Base-by-base conservation (phyloP, 1,140 invertebrate genomes). In the Colletes gigas region DNA sequence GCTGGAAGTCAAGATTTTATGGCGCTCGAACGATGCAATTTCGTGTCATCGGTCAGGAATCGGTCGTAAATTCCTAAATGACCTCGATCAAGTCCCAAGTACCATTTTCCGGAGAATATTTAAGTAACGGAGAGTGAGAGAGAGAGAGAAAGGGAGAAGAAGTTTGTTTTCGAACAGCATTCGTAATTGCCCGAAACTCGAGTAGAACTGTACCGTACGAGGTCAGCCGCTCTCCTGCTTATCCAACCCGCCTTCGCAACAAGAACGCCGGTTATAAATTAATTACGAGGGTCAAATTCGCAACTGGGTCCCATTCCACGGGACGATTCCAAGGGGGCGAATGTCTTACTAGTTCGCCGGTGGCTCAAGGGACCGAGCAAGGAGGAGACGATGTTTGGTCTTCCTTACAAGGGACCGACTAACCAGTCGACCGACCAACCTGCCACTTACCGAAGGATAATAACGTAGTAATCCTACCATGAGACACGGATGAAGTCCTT, bases 391-490 rank as follows among this genome's bases (percentile, higher is more conserved):
- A 91, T 92, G 91, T 91, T 91, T 91, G 91, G 88, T 84, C 88
- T 89, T 88, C 88, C 90, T 92, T 91, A 87, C 88, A 90, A 92
- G 90, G 89, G 87, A 84, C 80, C 85, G 81, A 80, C 85, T 87
- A 82, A 82, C 82, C 88, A 82, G 65, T 71, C 82, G 74, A 75
- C 73, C 79, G 55, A 85, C 88, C 87, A 88, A 88, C 88, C 90
- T 89, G 84, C 88, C 91, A 92, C 91, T 92, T 92, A 92, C 89
- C 89, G 63, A 90, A 88, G 88, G 90, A 92, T 92, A 91, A 93
- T 93, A 93, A 93, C 90, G 89, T 89, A 90, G 89, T 93, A 92
- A 93, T 92, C 91, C 90, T 83, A 74, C 90, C 85, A 83, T 84
- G 89, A 89, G 89, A 91, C 90, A 90, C 88, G 88, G 89, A 91